phyloP scores from a whole-genome alignment of 1,140 invertebrate species.

The Stegodyphus dumicola region DNA sequence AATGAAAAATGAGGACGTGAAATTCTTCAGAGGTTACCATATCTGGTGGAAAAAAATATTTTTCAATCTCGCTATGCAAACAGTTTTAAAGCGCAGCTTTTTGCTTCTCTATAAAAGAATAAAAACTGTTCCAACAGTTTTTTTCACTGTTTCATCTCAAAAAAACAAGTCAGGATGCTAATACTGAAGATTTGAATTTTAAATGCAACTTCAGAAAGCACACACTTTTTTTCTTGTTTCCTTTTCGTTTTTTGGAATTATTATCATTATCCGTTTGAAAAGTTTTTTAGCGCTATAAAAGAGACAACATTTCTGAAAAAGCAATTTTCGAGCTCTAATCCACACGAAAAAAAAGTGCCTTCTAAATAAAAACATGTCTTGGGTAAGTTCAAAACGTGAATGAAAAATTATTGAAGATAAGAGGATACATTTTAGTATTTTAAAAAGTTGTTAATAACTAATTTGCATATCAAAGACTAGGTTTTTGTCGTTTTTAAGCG shows the following conservation, averaged over 20 bases:
- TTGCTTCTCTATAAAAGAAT: constrained; percentile 13
- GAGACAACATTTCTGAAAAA: constrained; percentile 10
- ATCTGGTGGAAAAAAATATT: neutral
- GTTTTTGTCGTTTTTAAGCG: too few relatives aligned
- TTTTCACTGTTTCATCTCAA: neutral
- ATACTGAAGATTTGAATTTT: constrained; percentile 35
- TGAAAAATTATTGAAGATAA: too few relatives aligned
- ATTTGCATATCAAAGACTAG: too few relatives aligned
- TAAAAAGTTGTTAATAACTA: too few relatives aligned
- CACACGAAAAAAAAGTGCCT: too few relatives aligned
- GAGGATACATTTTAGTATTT: too few relatives aligned
- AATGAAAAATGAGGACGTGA: neutral
- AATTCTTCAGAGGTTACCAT: neutral
- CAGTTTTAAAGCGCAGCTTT: constrained; percentile 35
- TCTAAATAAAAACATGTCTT: too few relatives aligned
- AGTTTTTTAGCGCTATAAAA: constrained; percentile 1
- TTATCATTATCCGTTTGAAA: constrained; percentile 27
- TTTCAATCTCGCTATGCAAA: constrained; percentile 36
- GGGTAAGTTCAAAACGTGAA: too few relatives aligned
- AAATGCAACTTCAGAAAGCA: constrained; percentile 21
- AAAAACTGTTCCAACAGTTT: neutral
- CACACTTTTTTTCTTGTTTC: neutral
- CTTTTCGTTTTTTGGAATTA: constrained; percentile 13
- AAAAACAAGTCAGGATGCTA: neutral
- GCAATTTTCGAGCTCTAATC: constrained; percentile 15